phyloP scores from a whole-genome alignment of 2,797 vertebrate genomes.

The Echiichthys vipera region DNA sequence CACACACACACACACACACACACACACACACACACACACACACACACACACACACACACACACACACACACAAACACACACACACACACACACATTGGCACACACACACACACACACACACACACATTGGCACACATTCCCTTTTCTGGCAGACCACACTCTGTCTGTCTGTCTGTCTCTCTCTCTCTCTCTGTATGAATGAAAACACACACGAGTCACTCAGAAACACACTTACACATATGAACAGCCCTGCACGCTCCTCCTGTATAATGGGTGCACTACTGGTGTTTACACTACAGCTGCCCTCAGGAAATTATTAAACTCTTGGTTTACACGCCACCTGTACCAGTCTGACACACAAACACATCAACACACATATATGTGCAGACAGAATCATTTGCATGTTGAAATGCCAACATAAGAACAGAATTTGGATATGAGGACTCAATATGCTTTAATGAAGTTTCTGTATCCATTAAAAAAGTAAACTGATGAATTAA shows the following conservation, averaged over 20 bases:
- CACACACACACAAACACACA: neutral
- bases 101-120: neutral
- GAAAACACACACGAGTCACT: conserved; percentile 32
- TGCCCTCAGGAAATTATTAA: conserved; percentile 80
- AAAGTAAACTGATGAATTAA: neutral
- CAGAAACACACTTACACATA: conserved; percentile 16
- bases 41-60: conserved; percentile 17
- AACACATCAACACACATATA: conserved; percentile 5
- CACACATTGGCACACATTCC: conserved; percentile 41
- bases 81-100: too few species aligned
- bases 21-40: neutral
- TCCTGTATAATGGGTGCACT: conserved; percentile 58
- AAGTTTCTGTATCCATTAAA: neutral
- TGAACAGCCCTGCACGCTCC: conserved; percentile 30
- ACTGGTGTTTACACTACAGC: conserved; percentile 75
- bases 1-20: neutral
- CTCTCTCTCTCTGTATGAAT: conserved; percentile 58
- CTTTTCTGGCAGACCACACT: conserved; percentile 47
- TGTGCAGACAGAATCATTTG: neutral
- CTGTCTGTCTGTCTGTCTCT: conserved; percentile 38
- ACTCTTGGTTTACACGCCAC: conserved; percentile 54
- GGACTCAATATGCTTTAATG: neutral
- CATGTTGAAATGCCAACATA: neutral
- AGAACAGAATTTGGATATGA: neutral
- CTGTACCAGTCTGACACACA: conserved; percentile 48